Base-by-base conservation (phyloP, 2,888 invertebrate genomes). In the Polyommatus iphigenia region DNA sequence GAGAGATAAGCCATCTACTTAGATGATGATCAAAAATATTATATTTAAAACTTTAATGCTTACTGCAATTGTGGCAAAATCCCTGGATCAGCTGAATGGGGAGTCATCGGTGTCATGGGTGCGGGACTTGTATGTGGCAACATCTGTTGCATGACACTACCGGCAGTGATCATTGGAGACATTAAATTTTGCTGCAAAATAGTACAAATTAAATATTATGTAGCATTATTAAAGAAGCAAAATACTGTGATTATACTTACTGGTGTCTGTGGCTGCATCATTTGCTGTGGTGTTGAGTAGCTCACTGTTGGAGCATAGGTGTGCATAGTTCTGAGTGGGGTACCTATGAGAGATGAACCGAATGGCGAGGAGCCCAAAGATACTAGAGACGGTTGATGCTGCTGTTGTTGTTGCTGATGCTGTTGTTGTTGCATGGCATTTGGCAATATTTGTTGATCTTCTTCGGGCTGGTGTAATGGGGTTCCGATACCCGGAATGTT, bases 31-130 rank as follows among this genome's bases (percentile, higher is more conserved):
- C 18, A 36, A 41, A 41, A 32, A 18, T 6, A 36, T 32, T 36
- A 6, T 10, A 15, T 72, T 32, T 15, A 71, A 36, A 71, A 71
- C 59, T 78, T 76, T 46, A 50, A 18, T 73, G 93, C 95, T 94
- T 90, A 98, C 98, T 98, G 98, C 87, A 98, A 91, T 87, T 98
- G 98, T 36, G 99, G 99, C 79, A 98, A 95, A 84, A 99, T 98
- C 77, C 98, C 98, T 78, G 99, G 98, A 91, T 99, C 98, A 13
- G 98, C 97, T 0, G 98, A 98, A 79, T 96, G 97, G 59, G 98
- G 98, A 10, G 98, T 99, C 96, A 98, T 97, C 0, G 98, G 98
- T 1, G 97, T 97, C 95, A 96, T 96, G 0, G 98, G 98, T 15
- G 97, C 96, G 0, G 98, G 98, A 85, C 96, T 95, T 2, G 95